Conservation (phyloP, 2,888 invertebrate species). For the Callyntrura sp. region DNA sequence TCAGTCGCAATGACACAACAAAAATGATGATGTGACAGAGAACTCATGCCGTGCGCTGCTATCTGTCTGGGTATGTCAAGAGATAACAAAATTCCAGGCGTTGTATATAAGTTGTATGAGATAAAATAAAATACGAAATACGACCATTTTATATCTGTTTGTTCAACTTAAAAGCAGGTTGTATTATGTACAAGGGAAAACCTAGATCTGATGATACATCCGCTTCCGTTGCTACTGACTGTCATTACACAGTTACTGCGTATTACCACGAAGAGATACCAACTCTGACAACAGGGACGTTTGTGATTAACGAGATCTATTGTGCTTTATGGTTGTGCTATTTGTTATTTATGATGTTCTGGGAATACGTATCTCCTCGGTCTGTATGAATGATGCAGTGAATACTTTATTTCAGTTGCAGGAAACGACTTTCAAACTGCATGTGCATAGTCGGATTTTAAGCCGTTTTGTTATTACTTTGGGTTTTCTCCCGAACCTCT, state of each 20-base stretch:
- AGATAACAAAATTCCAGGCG: constrained; percentile 31
- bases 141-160: too few species aligned
- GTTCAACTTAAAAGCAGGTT: neutral
- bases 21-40: constrained; percentile 60
- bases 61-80: neutral
- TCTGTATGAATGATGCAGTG: too few species aligned
- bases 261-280: neutral
- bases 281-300: neutral
- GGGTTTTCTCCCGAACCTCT: too few species aligned
- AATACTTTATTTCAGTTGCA: too few species aligned
- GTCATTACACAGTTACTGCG: neutral
- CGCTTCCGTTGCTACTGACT: constrained; percentile 21
- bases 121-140: too few species aligned
- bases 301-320: neutral
- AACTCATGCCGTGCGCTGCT: constrained; percentile 48
- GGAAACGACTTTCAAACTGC: too few species aligned
- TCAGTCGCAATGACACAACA: constrained; percentile 47
- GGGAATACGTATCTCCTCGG: too few species aligned
- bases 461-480: too few species aligned
- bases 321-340: neutral
- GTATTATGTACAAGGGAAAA: neutral
- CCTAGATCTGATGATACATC: constrained; percentile 1
- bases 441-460: too few species aligned
- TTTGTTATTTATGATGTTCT: neutral
- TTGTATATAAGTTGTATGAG: too few species aligned